phyloP scores from a whole-genome alignment of 2,888 invertebrate species.

The Trissolcus brochymenae region DNA sequence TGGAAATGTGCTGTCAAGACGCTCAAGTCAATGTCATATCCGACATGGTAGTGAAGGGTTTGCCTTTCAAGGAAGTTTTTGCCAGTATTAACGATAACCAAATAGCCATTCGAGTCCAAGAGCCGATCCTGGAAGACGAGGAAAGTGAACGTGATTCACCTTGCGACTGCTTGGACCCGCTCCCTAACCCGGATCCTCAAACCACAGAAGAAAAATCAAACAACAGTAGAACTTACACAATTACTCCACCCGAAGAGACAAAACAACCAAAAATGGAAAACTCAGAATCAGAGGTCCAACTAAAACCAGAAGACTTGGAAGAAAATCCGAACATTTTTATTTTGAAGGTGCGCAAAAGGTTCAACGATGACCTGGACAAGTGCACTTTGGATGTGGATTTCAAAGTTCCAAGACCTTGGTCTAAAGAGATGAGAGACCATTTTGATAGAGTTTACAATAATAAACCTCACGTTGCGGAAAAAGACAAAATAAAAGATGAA shows the following conservation, averaged over 20 bases:
- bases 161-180: constrained; percentile 64
- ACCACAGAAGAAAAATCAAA: neutral
- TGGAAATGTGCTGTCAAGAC: constrained; percentile 24
- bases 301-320: constrained; percentile 33
- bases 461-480: constrained; percentile 11
- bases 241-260: constrained; percentile 13
- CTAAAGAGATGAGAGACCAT: constrained; percentile 28
- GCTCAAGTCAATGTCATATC: constrained; percentile 60
- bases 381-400: constrained; percentile 69
- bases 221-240: constrained; percentile 46
- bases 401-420: constrained; percentile 69
- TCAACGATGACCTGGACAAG: constrained; percentile 59
- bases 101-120: constrained; percentile 65
- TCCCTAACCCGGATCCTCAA: constrained; percentile 2
- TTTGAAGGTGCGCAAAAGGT: constrained; percentile 65
- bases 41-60: constrained; percentile 63
- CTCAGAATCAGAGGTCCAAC: neutral
- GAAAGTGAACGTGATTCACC: constrained; percentile 64
- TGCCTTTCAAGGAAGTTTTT: constrained; percentile 71
- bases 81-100: constrained; percentile 67
- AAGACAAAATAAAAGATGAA: constrained; percentile 18
- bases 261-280: neutral
- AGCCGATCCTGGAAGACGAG: constrained; percentile 29
- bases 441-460: constrained; percentile 18
- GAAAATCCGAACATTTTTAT: constrained; percentile 72